phyloP scores from a whole-genome alignment of 2,888 invertebrate genomes.

The Drosophila borealis region DNA sequence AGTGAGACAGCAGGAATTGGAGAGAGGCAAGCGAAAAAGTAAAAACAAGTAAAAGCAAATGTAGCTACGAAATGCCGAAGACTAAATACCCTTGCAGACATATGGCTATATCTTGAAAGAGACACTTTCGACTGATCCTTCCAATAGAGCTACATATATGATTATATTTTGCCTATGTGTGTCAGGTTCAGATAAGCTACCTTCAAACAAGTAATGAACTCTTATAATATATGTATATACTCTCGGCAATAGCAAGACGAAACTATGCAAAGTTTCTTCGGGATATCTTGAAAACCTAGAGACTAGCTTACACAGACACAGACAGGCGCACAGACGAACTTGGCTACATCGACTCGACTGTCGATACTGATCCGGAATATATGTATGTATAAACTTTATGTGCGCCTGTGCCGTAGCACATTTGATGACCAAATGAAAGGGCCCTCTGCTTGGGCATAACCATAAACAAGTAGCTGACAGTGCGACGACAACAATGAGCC shows the following conservation, averaged over 20 bases:
- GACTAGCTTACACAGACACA: too few relatives aligned
- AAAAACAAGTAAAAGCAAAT: not conserved
- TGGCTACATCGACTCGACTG: too few relatives aligned
- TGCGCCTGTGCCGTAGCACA: not conserved
- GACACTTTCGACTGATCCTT: not conserved
- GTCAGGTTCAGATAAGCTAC: too few relatives aligned
- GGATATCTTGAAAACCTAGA: too few relatives aligned
- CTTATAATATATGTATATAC: too few relatives aligned
- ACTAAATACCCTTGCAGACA: constrained; percentile 1
- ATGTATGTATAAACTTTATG: not conserved
- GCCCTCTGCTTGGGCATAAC: constrained; percentile 2
- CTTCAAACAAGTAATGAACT: too few relatives aligned
- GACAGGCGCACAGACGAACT: too few relatives aligned
- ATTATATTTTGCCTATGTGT: too few relatives aligned
- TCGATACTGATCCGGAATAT: too few relatives aligned
- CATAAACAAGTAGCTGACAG: constrained; percentile 6
- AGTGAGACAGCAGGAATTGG: constrained; percentile 1
- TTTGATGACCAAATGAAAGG: not conserved
- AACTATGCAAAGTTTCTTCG: too few relatives aligned
- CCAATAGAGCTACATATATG: not conserved
- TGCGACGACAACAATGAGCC: constrained; percentile 17
- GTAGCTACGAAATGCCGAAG: not conserved
- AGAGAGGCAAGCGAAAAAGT: constrained; percentile 7
- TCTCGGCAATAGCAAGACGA: too few relatives aligned
- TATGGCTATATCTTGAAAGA: not conserved